Conservation (phyloP, 2,797 vertebrate species). For the Halcyon badia region DNA sequence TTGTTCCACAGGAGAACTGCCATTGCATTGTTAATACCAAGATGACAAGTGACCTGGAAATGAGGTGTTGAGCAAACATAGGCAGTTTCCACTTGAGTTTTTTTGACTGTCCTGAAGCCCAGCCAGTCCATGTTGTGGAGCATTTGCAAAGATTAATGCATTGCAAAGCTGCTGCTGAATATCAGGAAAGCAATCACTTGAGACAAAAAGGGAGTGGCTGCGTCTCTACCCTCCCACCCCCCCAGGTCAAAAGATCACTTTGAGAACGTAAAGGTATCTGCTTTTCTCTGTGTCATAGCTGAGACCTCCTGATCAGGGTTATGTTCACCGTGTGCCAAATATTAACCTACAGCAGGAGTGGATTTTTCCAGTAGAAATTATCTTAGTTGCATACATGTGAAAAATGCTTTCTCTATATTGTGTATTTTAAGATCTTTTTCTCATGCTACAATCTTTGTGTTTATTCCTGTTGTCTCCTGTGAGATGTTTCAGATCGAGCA, state of each 20-base stretch:
- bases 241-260: background rate
- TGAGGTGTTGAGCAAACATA: background rate
- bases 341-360: background rate
- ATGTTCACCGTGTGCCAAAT: background rate
- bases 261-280: background rate
- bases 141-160: background rate
- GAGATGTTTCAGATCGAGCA: background rate
- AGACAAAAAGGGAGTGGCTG: background rate
- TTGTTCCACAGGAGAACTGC: constrained; percentile 4
- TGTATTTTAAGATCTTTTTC: constrained; percentile 1
- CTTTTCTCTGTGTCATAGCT: background rate
- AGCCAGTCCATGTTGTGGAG: background rate
- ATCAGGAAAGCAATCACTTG: background rate
- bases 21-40: constrained; percentile 24
- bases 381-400: background rate
- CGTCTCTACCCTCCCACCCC: background rate
- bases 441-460: background rate
- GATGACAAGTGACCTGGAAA: constrained; percentile 22
- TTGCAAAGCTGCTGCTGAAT: background rate
- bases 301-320: background rate
- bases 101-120: background rate
- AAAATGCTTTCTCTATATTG: background rate
- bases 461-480: background rate
- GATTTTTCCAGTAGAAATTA: background rate
- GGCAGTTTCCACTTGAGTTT: background rate